A percentile compares a stretch with the other conserved stretches of the same genome.
These are phyloP conservation scores for Drosophila littoralis DNA, from an alignment of 1,140 invertebrate species.

Conservation along the genomic window DNA sequence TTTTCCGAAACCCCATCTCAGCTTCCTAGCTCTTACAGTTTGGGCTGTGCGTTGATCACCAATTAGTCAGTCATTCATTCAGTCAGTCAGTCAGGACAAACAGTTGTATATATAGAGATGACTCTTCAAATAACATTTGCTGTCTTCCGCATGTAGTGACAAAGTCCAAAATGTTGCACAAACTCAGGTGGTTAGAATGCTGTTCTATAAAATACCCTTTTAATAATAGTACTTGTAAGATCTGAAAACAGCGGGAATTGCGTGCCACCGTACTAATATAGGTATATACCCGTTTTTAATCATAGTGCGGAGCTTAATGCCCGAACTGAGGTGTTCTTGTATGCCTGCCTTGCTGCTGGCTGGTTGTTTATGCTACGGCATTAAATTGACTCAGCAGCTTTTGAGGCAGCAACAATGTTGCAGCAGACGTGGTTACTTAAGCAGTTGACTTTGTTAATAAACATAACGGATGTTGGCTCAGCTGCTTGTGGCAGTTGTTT, in stretches of 20 bases:
- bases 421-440: slow-evolving; percentile 56
- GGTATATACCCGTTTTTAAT: background rate
- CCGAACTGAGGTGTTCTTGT: slow-evolving; percentile 12
- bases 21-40: too few relatives aligned
- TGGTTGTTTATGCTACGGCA: slow-evolving; percentile 26
- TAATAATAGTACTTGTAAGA: background rate
- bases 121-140: slow-evolving; percentile 45
- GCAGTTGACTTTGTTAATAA: slow-evolving; percentile 68
- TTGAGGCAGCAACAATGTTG: slow-evolving; percentile 44
- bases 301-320: background rate
- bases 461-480: slow-evolving; percentile 74
- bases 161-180: slow-evolving; percentile 41
- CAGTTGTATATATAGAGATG: too few relatives aligned
- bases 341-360: slow-evolving; percentile 13
- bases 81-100: too few relatives aligned
- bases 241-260: background rate
- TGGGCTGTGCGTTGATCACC: too few relatives aligned
- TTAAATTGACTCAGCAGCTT: slow-evolving; percentile 62
- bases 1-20: too few relatives aligned
- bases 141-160: slow-evolving; percentile 51
- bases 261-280: too few relatives aligned
- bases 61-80: too few relatives aligned
- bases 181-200: background rate
- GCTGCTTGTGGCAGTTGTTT: slow-evolving; percentile 56
- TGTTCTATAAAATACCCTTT: background rate